phyloP scores from a whole-genome alignment of 2,797 vertebrate genomes.

The Anableps anableps region DNA sequence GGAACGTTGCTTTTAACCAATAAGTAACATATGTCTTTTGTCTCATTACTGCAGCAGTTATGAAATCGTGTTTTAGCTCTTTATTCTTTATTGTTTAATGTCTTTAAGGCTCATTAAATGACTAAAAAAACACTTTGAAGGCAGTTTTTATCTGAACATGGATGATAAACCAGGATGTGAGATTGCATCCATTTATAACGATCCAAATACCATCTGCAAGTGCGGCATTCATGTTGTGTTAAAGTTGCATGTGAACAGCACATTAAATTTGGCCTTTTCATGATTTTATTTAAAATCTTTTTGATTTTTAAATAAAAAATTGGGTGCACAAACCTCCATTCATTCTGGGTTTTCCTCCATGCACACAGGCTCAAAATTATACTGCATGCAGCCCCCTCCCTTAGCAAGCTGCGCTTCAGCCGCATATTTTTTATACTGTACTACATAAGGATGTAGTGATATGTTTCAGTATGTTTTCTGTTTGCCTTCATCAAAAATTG shows the following conservation, averaged over 20 bases:
- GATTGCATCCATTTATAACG: not conserved
- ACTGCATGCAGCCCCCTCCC: too few species aligned
- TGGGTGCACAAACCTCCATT: not conserved
- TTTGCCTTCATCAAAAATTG: too few species aligned
- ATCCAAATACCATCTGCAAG: not conserved
- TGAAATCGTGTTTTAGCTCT: not conserved
- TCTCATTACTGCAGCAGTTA: not conserved
- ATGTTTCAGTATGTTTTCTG: too few species aligned
- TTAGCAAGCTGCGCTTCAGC: too few species aligned
- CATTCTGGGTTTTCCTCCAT: not conserved
- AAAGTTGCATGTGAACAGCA: not conserved
- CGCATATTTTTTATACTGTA: too few species aligned
- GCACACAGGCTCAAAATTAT: not conserved
- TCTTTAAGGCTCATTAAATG: not conserved
- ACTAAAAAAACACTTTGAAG: not conserved
- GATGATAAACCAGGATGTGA: not conserved
- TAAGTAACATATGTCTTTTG: not conserved
- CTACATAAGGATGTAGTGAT: too few species aligned
- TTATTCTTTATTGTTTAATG: not conserved
- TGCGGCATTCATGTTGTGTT: not conserved
- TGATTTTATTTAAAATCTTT: not conserved
- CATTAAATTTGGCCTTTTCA: not conserved
- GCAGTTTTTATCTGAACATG: not conserved
- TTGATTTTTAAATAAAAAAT: not conserved
- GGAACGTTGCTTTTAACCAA: not conserved